phyloP scores from a whole-genome alignment of 2,888 invertebrate species.

The Torymus aiolomorphi region DNA sequence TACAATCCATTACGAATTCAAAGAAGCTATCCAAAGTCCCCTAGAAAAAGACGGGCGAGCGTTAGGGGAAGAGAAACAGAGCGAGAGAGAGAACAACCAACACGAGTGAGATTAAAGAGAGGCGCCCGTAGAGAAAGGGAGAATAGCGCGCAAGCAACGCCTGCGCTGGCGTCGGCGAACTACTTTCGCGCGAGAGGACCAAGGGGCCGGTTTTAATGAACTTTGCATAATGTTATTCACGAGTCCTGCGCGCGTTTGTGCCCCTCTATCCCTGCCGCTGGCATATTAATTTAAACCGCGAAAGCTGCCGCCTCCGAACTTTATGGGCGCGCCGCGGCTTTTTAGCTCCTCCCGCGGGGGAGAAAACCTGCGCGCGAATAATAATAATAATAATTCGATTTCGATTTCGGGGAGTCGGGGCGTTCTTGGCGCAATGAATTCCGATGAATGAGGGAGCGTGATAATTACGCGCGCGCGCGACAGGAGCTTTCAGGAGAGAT shows the following conservation, averaged over 20 bases:
- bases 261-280: constrained; percentile 46
- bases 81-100: background rate
- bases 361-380: too few species aligned
- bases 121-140: too few species aligned
- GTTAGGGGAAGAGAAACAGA: background rate
- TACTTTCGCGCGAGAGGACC: constrained; percentile 59
- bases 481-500: background rate
- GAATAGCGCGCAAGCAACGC: constrained; percentile 34
- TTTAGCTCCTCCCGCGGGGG: too few species aligned
- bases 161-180: constrained; percentile 35
- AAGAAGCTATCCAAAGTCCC: constrained; percentile 8
- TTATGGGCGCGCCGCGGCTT: background rate
- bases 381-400: constrained; percentile 40
- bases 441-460: constrained; percentile 18
- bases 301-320: constrained; percentile 39
- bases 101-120: constrained; percentile 40
- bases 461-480: background rate
- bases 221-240: constrained; percentile 71
- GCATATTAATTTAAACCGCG: constrained; percentile 61
- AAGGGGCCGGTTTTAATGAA: constrained; percentile 70
- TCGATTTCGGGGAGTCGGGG: constrained; percentile 10
- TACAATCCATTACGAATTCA: constrained; percentile 33
- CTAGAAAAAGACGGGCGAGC: background rate
- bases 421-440: constrained; percentile 27
- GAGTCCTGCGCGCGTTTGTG: constrained; percentile 60